Evolutionary conservation across 2,888 invertebrate genomes (phyloP).

Genomic region (Euzophera pinguis): DNA sequence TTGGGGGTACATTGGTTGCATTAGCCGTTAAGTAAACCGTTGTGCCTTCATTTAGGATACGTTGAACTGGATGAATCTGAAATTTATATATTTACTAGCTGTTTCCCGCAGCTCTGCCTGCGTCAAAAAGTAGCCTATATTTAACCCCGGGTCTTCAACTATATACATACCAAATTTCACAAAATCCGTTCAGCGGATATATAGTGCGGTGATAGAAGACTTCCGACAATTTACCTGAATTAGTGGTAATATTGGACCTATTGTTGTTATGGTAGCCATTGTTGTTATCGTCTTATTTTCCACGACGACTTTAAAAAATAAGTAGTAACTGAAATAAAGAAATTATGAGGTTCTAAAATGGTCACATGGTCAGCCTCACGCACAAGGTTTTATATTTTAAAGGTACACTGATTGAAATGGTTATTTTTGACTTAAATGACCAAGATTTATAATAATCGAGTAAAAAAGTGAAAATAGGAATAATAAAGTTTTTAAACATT

Average conservation of each 20-base stretch:
- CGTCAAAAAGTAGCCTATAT: too few species aligned
- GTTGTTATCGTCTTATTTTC: constrained; percentile 25
- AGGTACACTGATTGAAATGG: too few species aligned
- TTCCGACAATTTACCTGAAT: constrained; percentile 32
- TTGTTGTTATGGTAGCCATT: constrained; percentile 26
- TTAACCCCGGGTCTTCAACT: too few species aligned
- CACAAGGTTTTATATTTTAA: too few species aligned
- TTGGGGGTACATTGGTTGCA: constrained; percentile 39
- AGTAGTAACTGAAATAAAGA: constrained; percentile 32
- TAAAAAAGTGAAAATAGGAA: too few species aligned
- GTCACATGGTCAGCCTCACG: too few species aligned
- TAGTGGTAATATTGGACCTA: constrained; percentile 35
- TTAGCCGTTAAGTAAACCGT: constrained; percentile 36
- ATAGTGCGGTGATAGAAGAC: too few species aligned
- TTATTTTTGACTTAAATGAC: too few species aligned
- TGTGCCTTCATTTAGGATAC: constrained; percentile 37
- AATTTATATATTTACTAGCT: constrained; percentile 13
- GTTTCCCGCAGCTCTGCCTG: too few species aligned
- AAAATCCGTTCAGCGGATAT: background rate
- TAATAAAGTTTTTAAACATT: too few species aligned
- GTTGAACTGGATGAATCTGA: constrained; percentile 35
- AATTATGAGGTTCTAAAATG: background rate
- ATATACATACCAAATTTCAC: too few species aligned
- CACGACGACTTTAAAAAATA: constrained; percentile 29
- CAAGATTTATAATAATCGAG: too few species aligned